phyloP scores from a whole-genome alignment of 37 sponge, comb jelly and placozoan species.

The Aplysina aerophoba region DNA sequence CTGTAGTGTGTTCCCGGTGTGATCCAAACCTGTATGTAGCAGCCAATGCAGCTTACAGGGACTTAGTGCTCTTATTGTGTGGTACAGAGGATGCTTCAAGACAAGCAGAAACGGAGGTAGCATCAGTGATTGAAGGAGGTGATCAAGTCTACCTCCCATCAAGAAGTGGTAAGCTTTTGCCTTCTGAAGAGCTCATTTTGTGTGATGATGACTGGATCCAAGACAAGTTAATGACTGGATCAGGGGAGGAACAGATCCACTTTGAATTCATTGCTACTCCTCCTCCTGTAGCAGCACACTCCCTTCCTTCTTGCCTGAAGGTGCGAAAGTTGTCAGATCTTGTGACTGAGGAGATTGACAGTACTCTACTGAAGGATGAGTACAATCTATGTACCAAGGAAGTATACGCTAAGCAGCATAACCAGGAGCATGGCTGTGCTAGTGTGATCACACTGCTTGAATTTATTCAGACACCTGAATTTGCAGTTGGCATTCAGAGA shows the following conservation, averaged over 20 bases:
- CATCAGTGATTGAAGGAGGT: background rate
- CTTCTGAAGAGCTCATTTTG: background rate
- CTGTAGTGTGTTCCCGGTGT: background rate
- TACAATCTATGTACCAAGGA: slow-evolving; percentile 21
- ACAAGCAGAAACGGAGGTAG: background rate
- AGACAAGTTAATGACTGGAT: background rate
- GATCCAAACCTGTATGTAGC: background rate
- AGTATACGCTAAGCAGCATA: background rate
- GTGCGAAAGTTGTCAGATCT: background rate
- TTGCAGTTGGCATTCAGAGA: slow-evolving; percentile 5
- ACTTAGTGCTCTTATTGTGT: background rate
- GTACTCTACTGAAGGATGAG: background rate
- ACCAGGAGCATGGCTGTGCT: background rate
- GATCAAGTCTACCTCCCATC: background rate
- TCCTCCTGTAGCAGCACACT: background rate
- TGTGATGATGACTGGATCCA: slow-evolving; percentile 21
- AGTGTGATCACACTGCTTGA: background rate
- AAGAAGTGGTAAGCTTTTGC: background rate
- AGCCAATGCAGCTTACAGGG: background rate
- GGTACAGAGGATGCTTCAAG: background rate
- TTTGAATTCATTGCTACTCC: slow-evolving; percentile 2
- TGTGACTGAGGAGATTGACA: slow-evolving; percentile 5
- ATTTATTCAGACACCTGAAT: background rate
- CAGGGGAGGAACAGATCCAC: background rate
- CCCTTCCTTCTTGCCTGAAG: slow-evolving; percentile 7